Evolutionary conservation across 2,113 vertebrate species (phyloP).

Genomic region (Gallinago media): DNA sequence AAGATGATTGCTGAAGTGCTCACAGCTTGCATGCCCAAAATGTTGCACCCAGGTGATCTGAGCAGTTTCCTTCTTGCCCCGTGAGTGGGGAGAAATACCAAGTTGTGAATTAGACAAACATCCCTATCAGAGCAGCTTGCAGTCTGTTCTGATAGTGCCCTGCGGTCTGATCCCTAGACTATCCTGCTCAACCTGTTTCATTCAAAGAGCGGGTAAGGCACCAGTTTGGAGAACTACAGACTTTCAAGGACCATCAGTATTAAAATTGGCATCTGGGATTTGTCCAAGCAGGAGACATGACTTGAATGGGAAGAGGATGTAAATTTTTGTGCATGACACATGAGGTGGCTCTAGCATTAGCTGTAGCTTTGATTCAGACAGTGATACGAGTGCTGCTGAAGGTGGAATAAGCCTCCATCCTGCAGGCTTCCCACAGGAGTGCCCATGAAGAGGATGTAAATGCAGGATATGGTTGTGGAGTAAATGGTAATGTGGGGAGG

Average conservation of each 20-base stretch:
- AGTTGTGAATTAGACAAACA: not conserved
- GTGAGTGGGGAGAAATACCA: fast-evolving
- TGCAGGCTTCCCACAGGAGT: not conserved
- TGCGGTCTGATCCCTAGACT: not conserved
- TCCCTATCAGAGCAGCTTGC: not conserved
- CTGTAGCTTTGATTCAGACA: not conserved
- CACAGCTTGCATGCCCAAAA: fast-evolving
- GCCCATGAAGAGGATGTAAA: fast-evolving
- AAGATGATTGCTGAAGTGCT: not conserved
- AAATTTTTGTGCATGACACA: not conserved
- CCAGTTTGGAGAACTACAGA: fast-evolving
- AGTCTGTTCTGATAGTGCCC: not conserved
- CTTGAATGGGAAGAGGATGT: not conserved
- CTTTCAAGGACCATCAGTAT: not conserved
- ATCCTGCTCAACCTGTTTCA: not conserved
- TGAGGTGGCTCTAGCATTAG: not conserved
- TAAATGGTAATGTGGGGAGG: not conserved
- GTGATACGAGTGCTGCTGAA: not conserved
- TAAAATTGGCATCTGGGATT: not conserved
- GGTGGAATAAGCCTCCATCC: not conserved
- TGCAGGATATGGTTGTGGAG: not conserved
- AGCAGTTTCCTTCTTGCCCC: not conserved
- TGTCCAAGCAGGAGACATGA: not conserved
- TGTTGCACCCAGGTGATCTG: not conserved
- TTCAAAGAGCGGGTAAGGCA: not conserved